Conservation (phyloP, 1,140 invertebrate genomes). For the Trachymyrmex septentrionalis region DNA sequence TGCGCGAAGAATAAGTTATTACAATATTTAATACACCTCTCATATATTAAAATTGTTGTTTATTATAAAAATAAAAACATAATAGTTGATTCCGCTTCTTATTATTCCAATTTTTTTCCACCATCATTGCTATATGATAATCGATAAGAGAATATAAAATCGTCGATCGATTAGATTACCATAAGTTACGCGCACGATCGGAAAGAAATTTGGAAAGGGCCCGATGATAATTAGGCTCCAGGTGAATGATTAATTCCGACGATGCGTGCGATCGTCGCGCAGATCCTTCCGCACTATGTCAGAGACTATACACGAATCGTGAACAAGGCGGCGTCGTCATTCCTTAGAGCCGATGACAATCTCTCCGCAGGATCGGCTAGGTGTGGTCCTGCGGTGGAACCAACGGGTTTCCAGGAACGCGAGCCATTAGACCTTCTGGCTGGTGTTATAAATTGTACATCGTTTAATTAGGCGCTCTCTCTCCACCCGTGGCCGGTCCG, state of each 20-base stretch:
- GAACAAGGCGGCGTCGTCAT: constrained; percentile 69
- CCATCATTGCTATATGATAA: not conserved
- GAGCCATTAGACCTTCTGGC: constrained; percentile 85
- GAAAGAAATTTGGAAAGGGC: not conserved
- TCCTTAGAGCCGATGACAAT: constrained; percentile 80
- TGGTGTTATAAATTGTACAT: constrained; percentile 87
- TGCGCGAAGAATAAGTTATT: not conserved
- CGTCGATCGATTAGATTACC: not conserved
- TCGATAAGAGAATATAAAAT: not conserved
- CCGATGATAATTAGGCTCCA: constrained; percentile 26
- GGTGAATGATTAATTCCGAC: constrained; percentile 26
- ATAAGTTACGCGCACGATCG: not conserved
- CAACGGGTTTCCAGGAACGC: constrained; percentile 86
- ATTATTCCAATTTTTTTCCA: not conserved
- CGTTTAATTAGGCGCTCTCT: constrained; percentile 86
- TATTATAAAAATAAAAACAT: not conserved
- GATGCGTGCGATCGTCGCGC: constrained; percentile 44
- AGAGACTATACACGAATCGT: constrained; percentile 43
- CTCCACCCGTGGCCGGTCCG: constrained; percentile 73
- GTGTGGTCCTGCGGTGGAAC: constrained; percentile 85
- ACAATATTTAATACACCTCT: not conserved
- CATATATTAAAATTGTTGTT: not conserved
- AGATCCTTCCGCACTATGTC: constrained; percentile 21
- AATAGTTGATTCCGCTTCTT: not conserved
- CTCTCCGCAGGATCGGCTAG: constrained; percentile 79